A percentile compares a stretch with the other conserved stretches of the same genome.
Evolutionary conservation across 1,140 invertebrate species (phyloP).

Genomic region (Bombus consobrinus): DNA sequence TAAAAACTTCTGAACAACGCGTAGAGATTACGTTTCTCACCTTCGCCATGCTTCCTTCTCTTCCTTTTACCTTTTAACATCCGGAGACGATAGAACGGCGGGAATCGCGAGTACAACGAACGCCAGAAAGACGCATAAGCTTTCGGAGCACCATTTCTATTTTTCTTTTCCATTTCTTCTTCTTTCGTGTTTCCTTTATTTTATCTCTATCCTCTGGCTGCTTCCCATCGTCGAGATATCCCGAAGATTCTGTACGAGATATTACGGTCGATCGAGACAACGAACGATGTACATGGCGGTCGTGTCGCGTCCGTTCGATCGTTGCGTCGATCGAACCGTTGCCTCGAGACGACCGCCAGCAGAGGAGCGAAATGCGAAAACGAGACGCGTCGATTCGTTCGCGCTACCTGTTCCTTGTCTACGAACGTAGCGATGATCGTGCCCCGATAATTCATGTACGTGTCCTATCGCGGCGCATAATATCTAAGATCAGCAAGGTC

Average conservation of each 20-base stretch:
- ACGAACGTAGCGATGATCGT: conserved; percentile 37
- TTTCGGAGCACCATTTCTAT: conserved; percentile 41
- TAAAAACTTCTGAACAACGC: background rate
- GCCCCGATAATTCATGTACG: conserved; percentile 60
- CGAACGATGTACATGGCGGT: background rate
- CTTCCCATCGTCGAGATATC: background rate
- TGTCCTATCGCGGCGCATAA: conserved; percentile 55
- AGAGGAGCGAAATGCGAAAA: conserved; percentile 42
- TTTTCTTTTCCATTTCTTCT: background rate
- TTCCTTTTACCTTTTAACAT: background rate
- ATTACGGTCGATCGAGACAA: background rate
- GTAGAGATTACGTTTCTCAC: background rate
- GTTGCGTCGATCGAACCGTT: background rate
- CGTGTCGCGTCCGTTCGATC: background rate
- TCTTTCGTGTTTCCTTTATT: background rate
- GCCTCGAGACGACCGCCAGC: background rate
- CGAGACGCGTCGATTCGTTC: conserved; percentile 35
- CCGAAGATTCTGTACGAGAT: background rate
- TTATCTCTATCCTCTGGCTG: background rate
- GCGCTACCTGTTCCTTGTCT: background rate
- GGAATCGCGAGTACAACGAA: conserved; percentile 31
- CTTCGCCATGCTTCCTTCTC: background rate
- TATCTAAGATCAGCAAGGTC: conserved; percentile 70
- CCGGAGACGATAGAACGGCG: conserved; percentile 27
- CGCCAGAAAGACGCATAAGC: conserved; percentile 49